Evolutionary conservation across 2,888 invertebrate genomes (phyloP).

Genomic region (Pseudococcus longispinus): DNA sequence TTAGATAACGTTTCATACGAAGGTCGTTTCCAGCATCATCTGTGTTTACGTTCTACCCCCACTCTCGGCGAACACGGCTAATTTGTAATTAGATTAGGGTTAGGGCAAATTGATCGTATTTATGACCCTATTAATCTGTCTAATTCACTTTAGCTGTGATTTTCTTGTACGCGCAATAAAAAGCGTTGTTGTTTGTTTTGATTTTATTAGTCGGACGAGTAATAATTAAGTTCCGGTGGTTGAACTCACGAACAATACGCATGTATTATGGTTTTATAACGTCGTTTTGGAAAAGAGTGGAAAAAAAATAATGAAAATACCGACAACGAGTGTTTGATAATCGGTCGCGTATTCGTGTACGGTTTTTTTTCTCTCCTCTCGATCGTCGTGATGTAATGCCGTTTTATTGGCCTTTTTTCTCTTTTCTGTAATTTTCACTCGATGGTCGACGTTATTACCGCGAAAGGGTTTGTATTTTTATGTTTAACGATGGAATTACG

Average conservation of each 20-base stretch:
- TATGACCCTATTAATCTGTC: slow-evolving; percentile 52
- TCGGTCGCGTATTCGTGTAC: background rate
- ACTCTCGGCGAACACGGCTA: background rate
- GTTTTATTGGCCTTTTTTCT: slow-evolving; percentile 19
- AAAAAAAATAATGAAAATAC: slow-evolving; percentile 12
- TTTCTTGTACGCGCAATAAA: slow-evolving; percentile 50
- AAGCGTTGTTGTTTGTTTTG: slow-evolving; percentile 38
- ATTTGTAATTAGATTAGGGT: slow-evolving; percentile 46
- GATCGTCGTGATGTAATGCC: slow-evolving; percentile 12
- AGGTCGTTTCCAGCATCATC: background rate
- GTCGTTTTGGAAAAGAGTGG: background rate
- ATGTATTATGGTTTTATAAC: slow-evolving; percentile 41
- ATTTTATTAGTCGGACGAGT: slow-evolving; percentile 39
- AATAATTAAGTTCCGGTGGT: slow-evolving; percentile 46
- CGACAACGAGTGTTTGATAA: slow-evolving; percentile 21
- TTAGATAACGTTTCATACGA: background rate
- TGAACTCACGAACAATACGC: slow-evolving; percentile 39
- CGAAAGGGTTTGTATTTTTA: slow-evolving; percentile 10
- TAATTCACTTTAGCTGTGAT: slow-evolving; percentile 54
- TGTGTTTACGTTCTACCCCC: slow-evolving; percentile 35
- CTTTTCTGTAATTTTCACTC: background rate
- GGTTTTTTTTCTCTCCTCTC: background rate
- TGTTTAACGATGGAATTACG: background rate
- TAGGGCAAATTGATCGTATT: slow-evolving; percentile 45
- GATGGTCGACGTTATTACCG: background rate